Evolutionary conservation across 2,113 vertebrate species (phyloP).

Genomic region (Eudyptes chrysolophus): DNA sequence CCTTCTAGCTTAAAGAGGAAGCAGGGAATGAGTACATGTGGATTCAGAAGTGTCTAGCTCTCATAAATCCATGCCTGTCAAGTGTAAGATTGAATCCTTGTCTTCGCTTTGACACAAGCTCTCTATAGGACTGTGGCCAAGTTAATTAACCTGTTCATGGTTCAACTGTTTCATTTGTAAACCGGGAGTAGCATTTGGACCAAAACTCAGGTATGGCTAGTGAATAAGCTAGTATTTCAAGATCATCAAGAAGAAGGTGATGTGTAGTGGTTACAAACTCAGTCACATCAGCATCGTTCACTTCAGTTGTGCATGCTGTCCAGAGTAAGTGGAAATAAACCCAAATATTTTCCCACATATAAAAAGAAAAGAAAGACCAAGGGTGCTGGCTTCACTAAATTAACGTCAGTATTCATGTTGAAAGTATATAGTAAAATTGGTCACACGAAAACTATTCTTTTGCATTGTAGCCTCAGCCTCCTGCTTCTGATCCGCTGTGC

Average conservation of each 20-base stretch:
- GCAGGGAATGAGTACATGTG: not conserved
- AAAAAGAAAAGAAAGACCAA: not conserved
- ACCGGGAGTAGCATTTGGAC: not conserved
- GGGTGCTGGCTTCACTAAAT: not conserved
- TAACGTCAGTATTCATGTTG: not conserved
- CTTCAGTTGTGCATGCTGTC: not conserved
- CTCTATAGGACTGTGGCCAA: not conserved
- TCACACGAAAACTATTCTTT: not conserved
- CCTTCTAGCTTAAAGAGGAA: conserved; percentile 12
- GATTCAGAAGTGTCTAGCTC: not conserved
- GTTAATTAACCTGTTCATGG: not conserved
- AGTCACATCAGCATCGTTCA: not conserved
- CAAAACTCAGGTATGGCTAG: not conserved
- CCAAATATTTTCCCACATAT: not conserved
- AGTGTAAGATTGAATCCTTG: not conserved
- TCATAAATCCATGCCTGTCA: not conserved
- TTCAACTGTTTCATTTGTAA: conserved; percentile 11
- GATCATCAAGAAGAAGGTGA: not conserved
- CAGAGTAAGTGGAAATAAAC: not conserved
- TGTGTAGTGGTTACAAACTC: not conserved
- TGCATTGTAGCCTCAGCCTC: not conserved
- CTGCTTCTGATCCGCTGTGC: not conserved
- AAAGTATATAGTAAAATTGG: not conserved
- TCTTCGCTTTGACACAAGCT: not conserved
- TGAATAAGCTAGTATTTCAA: not conserved